Conservation (phyloP, 2,113 vertebrate genomes). For the Anoura caudifer region DNA sequence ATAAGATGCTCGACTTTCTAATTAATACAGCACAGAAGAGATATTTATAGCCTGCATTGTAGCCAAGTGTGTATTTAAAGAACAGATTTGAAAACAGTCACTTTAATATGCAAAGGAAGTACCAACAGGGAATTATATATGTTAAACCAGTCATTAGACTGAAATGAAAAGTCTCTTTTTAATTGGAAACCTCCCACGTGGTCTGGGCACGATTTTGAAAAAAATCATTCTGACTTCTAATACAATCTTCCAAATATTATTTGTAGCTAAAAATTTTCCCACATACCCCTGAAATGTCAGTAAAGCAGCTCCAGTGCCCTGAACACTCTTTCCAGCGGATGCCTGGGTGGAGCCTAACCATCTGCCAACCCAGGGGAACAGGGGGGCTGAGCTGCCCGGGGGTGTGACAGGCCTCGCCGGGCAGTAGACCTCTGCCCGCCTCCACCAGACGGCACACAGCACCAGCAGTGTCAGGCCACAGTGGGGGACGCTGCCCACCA, state of each 20-base stretch:
- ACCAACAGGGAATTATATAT: slow-evolving; percentile 73
- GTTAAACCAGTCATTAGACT: slow-evolving; percentile 74
- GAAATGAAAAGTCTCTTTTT: slow-evolving; percentile 72
- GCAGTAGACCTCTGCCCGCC: not conserved
- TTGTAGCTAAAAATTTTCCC: slow-evolving; percentile 36
- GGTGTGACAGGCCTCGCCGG: not conserved
- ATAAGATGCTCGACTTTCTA: slow-evolving; percentile 72
- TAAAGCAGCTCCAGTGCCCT: not conserved
- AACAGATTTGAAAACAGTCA: slow-evolving; percentile 68
- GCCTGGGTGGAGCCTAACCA: not conserved
- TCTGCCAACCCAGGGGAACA: not conserved
- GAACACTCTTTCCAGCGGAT: not conserved
- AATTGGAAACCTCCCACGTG: slow-evolving; percentile 74
- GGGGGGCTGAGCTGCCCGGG: not conserved
- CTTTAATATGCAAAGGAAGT: slow-evolving; percentile 74
- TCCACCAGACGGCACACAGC: not conserved
- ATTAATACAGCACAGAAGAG: slow-evolving; percentile 72
- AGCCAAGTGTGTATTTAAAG: slow-evolving; percentile 75
- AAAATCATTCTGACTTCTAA: slow-evolving; percentile 56
- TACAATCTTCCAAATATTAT: slow-evolving; percentile 60
- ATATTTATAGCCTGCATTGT: slow-evolving; percentile 74
- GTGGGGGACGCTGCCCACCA: not conserved
- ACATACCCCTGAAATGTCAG: slow-evolving; percentile 35
- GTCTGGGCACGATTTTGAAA: slow-evolving; percentile 60
- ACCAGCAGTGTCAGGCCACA: not conserved